These are phyloP conservation scores for Elanoides forficatus DNA, from an alignment of 2,113 vertebrate genomes.

Conservation along the genomic window DNA sequence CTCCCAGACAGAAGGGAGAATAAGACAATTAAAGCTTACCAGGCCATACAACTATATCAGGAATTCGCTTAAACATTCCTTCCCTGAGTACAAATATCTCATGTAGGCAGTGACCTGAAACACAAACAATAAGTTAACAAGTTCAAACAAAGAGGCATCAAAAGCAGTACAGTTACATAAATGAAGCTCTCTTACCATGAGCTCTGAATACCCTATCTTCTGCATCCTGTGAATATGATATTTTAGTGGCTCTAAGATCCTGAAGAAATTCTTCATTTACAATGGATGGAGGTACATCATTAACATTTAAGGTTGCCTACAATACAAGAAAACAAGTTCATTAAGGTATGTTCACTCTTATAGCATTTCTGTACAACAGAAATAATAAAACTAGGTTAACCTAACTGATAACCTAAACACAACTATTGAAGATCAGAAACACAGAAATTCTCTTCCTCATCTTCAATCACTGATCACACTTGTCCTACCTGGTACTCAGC, in stretches of 20 bases:
- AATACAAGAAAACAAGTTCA: constrained; percentile 46
- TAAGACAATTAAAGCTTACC: constrained; percentile 73
- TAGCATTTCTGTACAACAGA: not conserved
- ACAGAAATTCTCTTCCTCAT: not conserved
- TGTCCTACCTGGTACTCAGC: not conserved
- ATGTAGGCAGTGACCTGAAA: constrained; percentile 94
- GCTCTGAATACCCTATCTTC: constrained; percentile 93
- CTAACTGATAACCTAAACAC: not conserved
- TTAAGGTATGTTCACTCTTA: not conserved
- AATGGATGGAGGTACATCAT: constrained; percentile 80
- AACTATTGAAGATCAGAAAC: not conserved
- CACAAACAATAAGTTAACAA: constrained; percentile 31
- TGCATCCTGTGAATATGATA: constrained; percentile 87
- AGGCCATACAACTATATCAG: constrained; percentile 96
- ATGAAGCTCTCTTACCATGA: constrained; percentile 81
- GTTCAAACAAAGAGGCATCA: not conserved
- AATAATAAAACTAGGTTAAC: not conserved
- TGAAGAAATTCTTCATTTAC: constrained; percentile 89
- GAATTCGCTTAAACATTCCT: constrained; percentile 90
- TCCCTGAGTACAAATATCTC: constrained; percentile 96
- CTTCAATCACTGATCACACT: not conserved
- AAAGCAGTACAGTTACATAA: not conserved
- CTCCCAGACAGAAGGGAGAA: not conserved
- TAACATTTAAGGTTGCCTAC: constrained; percentile 85
- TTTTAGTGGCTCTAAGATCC: constrained; percentile 85